Base-by-base conservation (phyloP, 2,113 vertebrate genomes). In the Lethenteron camtschaticum region DNA sequence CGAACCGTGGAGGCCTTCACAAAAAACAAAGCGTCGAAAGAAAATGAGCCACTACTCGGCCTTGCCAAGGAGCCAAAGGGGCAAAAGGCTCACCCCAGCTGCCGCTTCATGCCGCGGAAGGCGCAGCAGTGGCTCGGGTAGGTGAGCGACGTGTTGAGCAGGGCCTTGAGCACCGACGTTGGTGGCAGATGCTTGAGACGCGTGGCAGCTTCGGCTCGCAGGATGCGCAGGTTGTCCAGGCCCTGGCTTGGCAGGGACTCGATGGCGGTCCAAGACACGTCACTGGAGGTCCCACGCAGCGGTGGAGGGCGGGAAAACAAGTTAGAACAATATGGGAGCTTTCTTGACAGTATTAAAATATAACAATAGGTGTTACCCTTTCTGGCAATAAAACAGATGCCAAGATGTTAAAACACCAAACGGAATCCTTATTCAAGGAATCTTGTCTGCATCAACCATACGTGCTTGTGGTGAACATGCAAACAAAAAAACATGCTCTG, bases 41-140 rank as follows among this genome's bases (percentile, higher is more conserved):
- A 56, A 69, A 69, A 55, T 69, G 69, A 18, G 16, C 12, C 55
- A 56, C 16, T 1, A 12, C 14, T 14, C 16, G 9, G 69, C 55
- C 55, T 56, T 55, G 14, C 16, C 14, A n/a, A 14, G 63, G 24
- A 66, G 63, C 63, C 8, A n/a, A 66, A 20, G 20, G 20, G 63
- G 24, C n/a, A 9, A 66, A 66, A 16, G n/a, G 9, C n/a, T 20
- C 63, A 16, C 63, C 24, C 8, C 8, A 66, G 72, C 81, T 86
- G 82, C 81, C 81, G 75, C 59, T 11, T 66, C 57, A 57, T 55
- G 68, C 83, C 83, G 55, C 79, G 70, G 74, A 97, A 90, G 41
- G 87, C 85, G 71, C 92, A 99, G 78, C 92, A 99, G 76, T 99
- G 94, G 69, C 90, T 94, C 12, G 87, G 80, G 75, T 95, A 99